Evolutionary conservation across 1,140 invertebrate genomes (phyloP), one percentile per base, ranked within the genome.

Genomic region (Lasioglossum baleicum): DNA sequence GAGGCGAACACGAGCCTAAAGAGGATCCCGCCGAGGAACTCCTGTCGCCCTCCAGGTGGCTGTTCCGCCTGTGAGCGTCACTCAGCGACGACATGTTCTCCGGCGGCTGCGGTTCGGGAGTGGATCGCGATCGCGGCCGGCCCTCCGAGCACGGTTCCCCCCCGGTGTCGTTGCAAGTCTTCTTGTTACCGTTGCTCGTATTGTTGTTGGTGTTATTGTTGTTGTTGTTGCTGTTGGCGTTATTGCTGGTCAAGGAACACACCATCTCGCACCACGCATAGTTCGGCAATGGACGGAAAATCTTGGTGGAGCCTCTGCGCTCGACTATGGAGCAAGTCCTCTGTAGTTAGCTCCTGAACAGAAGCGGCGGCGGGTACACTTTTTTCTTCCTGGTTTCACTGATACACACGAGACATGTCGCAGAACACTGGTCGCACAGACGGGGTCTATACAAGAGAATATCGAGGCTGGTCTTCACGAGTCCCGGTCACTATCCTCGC

Each of bases 191-290:
- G 77, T 85, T 86, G 83, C 88, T 88, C 42, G 81, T 83, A 71
- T 75, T 83, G 73, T 88, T 89, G 78, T 84, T 86, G 83, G 83
- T 87, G 81, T 85, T 15, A 15, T 15, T 15, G 13, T 53, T 17
- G 51, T 81, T 83, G 76, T 68, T 83, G 75, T 88, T 88, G 51
- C 81, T 82, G 74, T 72, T 82, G 75, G 87, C 88, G 78, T 85
- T 86, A 82, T 83, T 87, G 82, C 85, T 90, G 88, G 91, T 93
- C 91, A 93, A 84, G 88, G 91, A 93, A 91, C 92, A 93, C 88
- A 93, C 92, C 92, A 93, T 93, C 87, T 90, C 92, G 92, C 91
- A 90, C 87, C 91, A 87, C 85, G 91, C 92, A 93, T 92, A 92
- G 89, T 92, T 92, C 88, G 85, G 80, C 65, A 84, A 72, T 88